Base-by-base conservation (phyloP, 1,140 invertebrate species). In the Pseudomyrmex sp. region DNA sequence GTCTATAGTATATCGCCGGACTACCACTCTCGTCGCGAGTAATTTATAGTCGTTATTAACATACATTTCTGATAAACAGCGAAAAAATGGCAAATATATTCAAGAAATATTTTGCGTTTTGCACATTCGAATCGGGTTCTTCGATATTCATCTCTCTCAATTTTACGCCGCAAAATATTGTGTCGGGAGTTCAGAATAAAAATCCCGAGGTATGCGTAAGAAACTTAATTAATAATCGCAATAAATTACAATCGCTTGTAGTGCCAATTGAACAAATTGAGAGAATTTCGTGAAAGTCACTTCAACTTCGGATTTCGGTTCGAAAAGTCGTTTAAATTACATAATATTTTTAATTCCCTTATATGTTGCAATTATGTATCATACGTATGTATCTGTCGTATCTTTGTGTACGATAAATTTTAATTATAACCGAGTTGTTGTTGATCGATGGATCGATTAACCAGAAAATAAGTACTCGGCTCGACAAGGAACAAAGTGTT, bases 1-100 rank as follows among this genome's bases (percentile, higher is more conserved):
- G 20, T 1, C n/a, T 35, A 18, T 18, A 35, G 23, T 76, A 76
- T 15, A 13, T 63, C n/a, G 48, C 46, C 18, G 9, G 10, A n/a
- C 35, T 35, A 35, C 63, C 18, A 5, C 2, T 79, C 54, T 70
- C 20, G 10, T 46, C 35, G 15, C 15, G 48, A 44, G 46, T 77
- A 58, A 68, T 72, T 59, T 52, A 12, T 61, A 50, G 59, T 80
- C n/a, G 48, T 80, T 59, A 80, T 61, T 72, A 50, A 69, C 54
- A 35, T 26, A 54, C 12, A 61, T 72, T 26, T 72, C 54, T 5
- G 54, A 70, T 44, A 50, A 12, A 48, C 18, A 2, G 9, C 48
- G 58, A 15, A 70, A 76, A 54, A 35, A 59, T 70, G 2, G 20
- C 8, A 13, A 48, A 65, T 59, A 35, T 59, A n/a, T 20, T 13